Percentiles rank a stretch among this genome's conserved stretches.
Conservation (phyloP, 2,797 vertebrate species). For the Brachyrhaphis roseni region DNA sequence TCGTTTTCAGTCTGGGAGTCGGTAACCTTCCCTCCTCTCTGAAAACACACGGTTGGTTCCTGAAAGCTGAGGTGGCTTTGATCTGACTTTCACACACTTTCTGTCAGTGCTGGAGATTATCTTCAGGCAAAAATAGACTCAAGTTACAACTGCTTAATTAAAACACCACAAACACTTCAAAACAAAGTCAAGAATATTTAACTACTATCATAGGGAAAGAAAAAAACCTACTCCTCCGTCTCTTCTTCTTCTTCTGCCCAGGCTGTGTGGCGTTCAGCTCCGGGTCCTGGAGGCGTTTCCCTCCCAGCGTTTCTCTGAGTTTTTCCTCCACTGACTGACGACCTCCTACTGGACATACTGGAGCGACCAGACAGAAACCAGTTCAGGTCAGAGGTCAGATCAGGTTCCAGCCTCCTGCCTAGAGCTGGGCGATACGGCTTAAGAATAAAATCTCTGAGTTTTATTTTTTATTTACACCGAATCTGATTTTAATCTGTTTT, state of each 20-base stretch:
- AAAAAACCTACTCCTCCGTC: slow-evolving; percentile 45
- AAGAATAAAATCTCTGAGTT: no score
- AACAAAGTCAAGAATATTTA: neutral
- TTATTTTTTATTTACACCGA: no score
- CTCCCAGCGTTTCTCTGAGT: neutral
- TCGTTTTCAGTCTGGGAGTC: slow-evolving; percentile 54
- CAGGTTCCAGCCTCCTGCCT: fast-evolving
- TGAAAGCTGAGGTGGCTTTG: slow-evolving; percentile 20
- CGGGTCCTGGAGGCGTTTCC: neutral
- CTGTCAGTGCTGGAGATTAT: neutral
- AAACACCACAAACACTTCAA: neutral
- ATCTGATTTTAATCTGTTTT: no score
- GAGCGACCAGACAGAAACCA: neutral
- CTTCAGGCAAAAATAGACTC: neutral
- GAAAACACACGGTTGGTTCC: slow-evolving; percentile 5
- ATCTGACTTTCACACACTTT: slow-evolving; percentile 11
- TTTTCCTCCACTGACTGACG: slow-evolving; percentile 18
- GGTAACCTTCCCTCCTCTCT: slow-evolving; percentile 63
- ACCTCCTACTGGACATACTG: slow-evolving; percentile 38
- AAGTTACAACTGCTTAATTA: neutral
- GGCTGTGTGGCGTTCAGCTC: neutral
- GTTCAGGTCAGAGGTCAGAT: neutral
- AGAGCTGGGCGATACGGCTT: no score
- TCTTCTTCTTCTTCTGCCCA: slow-evolving; percentile 30
- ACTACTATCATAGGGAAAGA: neutral